Base-by-base conservation (phyloP, 2,888 invertebrate species). In the Monopis laevigella region DNA sequence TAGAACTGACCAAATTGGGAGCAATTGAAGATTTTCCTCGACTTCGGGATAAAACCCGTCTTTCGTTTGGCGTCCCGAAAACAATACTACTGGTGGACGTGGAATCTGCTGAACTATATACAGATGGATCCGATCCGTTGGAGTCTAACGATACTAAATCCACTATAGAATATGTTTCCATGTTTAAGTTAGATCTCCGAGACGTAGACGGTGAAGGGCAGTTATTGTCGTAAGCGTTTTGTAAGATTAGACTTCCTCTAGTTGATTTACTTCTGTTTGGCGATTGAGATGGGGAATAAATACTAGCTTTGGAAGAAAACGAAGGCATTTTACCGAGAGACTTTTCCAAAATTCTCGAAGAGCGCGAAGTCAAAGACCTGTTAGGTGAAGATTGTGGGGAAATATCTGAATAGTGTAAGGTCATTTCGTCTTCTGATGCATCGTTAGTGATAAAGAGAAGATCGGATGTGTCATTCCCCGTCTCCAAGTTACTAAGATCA, bases 111-210 rank as follows among this genome's bases (percentile, higher is more conserved):
- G 73, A 72, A 16, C 57, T 50, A 40, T 77, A 74, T 2, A 62
- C 49, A 0, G 75, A 69, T 0, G 51, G 38, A 1, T 59, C 54
- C 18, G 45, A 46, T 2, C 60, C 58, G n/a, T 53, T 54, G 0
- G 66, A 62, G 36, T 69, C 66, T 0, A 59, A 39, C 0, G 75
- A 73, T 0, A 77, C 66, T 4, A 77, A 48, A 44, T 78, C 77
- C 0, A 77, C 74, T 2, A 75, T 63, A 1, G 78, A 74, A 46
- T 73, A 75, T 0, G 69, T 55, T 38, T 75, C 72, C 13, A 64
- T 41, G 16, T 60, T 53, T n/a, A 43, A 46, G 2, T 40, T 43
- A 3, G 28, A 16, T 28, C 11, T 27, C 34, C 46, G 46, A 0
- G 50, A 52, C 0, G 46, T 45, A 26, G 51, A 48, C 2, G 34